phyloP scores from a whole-genome alignment of 2,888 invertebrate species.

The Flexamia atlantica region DNA sequence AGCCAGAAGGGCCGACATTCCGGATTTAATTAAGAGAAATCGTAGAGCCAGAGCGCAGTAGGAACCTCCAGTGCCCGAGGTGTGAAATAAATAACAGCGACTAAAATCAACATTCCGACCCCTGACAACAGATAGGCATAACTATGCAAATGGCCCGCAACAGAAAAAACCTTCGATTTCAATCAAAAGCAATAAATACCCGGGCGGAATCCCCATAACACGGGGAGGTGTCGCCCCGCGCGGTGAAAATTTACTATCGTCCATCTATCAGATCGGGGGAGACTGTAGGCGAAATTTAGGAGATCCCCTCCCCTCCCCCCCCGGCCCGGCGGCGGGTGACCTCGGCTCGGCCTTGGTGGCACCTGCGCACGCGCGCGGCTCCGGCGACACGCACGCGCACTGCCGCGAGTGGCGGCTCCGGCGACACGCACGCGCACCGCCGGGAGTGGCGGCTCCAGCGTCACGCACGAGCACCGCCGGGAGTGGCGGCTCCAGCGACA shows the following conservation, averaged over 20 bases:
- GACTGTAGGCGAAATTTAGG: conserved; percentile 55
- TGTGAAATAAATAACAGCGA: conserved; percentile 10
- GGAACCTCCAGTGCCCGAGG: background rate
- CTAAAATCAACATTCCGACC: conserved; percentile 32
- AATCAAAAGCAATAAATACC: conserved; percentile 58
- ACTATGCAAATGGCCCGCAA: conserved; percentile 45
- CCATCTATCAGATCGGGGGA: conserved; percentile 41
- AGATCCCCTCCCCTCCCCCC: conserved; percentile 45
- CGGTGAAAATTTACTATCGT: conserved; percentile 52
- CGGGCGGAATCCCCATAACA: conserved; percentile 43
- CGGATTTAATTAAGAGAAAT: conserved; percentile 15
- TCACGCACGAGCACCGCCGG: too few relatives aligned
- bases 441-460: background rate
- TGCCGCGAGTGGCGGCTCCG: conserved; percentile 7
- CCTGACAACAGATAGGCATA: conserved; percentile 44
- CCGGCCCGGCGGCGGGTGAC: conserved; percentile 1
- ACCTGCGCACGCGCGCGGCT: conserved; percentile 57
- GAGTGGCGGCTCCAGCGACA: too few relatives aligned
- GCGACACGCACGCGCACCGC: background rate
- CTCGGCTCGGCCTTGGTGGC: conserved; percentile 52
- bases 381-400: conserved; percentile 40
- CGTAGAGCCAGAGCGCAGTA: background rate
- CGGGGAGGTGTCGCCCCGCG: conserved; percentile 46
- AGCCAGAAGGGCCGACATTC: background rate
- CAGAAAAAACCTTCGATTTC: conserved; percentile 55